phyloP scores from a whole-genome alignment of 64 coral and sea anemone species.

The Cladopsammia gracilis region DNA sequence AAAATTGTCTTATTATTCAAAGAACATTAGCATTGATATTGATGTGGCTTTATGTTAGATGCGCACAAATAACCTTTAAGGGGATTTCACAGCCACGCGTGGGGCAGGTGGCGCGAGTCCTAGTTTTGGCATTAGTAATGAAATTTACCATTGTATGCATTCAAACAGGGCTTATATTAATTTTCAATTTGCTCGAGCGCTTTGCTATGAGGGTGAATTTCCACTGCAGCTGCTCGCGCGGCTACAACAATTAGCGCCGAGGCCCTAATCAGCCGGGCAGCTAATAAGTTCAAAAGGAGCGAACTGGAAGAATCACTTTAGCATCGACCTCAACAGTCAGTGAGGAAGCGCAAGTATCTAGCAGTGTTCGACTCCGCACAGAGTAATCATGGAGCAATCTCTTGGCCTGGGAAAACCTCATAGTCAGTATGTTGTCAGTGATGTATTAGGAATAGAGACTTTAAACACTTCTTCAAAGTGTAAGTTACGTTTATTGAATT shows the following conservation, averaged over 20 bases:
- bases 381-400: constrained; percentile 72
- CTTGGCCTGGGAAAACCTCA: constrained; percentile 80
- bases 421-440: constrained; percentile 90
- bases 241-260: constrained; percentile 76
- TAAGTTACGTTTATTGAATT: constrained; percentile 16
- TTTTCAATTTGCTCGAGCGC: constrained; percentile 83
- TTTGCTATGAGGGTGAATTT: constrained; percentile 74
- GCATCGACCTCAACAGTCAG: constrained; percentile 13
- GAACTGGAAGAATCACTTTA: constrained; percentile 40
- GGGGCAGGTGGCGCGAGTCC: constrained; percentile 33
- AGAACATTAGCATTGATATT: constrained; percentile 82
- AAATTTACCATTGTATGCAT: constrained; percentile 97
- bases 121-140: constrained; percentile 88
- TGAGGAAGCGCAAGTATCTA: constrained; percentile 10
- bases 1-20: constrained; percentile 85
- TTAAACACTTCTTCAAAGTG: constrained; percentile 42
- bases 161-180: constrained; percentile 93
- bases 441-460: constrained; percentile 86
- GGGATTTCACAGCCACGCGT: constrained; percentile 26
- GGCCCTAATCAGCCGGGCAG: constrained; percentile 87
- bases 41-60: constrained; percentile 71
- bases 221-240: constrained; percentile 72
- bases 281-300: constrained; percentile 87
- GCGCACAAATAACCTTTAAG: constrained; percentile 80
- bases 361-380: not conserved